A percentile compares a stretch with the other conserved stretches of the same genome.
phyloP scores from a whole-genome alignment of 2,113 vertebrate genomes.

The Mugil cephalus region DNA sequence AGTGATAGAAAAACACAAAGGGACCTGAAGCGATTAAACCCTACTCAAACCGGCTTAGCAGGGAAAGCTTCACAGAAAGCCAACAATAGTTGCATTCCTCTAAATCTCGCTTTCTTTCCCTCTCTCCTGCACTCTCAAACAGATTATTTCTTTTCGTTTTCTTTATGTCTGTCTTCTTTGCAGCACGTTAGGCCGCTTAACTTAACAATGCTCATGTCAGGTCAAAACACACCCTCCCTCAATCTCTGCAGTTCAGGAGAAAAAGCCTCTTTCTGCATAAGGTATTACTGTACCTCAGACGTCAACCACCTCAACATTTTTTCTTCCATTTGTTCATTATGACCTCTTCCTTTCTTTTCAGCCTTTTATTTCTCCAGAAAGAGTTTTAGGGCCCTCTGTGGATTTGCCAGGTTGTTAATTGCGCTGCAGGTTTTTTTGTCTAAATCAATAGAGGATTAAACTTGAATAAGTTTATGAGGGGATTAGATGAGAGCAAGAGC shows the following conservation, averaged over 20 bases:
- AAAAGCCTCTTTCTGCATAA: conserved; percentile 50
- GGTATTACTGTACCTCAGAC: conserved; percentile 64
- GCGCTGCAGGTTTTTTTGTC: conserved; percentile 62
- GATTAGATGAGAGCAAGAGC: conserved; percentile 53
- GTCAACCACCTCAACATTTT: conserved; percentile 55
- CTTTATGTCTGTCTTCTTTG: conserved; percentile 72
- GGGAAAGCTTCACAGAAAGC: conserved; percentile 70
- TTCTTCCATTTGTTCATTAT: conserved; percentile 49
- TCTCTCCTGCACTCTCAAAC: conserved; percentile 48
- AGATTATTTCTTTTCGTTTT: conserved; percentile 75
- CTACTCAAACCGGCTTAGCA: conserved; percentile 79
- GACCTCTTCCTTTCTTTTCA: conserved; percentile 49
- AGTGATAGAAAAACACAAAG: conserved; percentile 77
- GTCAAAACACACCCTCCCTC: conserved; percentile 51
- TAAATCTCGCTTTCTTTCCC: conserved; percentile 60
- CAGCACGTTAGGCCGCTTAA: conserved; percentile 76
- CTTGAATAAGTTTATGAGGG: conserved; percentile 55
- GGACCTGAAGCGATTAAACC: conserved; percentile 78
- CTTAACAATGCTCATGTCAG: conserved; percentile 76
- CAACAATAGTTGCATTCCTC: conserved; percentile 76
- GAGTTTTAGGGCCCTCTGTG: conserved; percentile 54
- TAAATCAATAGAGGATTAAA: conserved; percentile 78
- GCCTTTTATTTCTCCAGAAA: conserved; percentile 43
- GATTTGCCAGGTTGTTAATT: conserved; percentile 78
- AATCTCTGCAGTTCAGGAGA: conserved; percentile 46